These are phyloP conservation scores for Hypotaenidia okinawae DNA, from an alignment of 2,797 vertebrate genomes.

Conservation along the genomic window DNA sequence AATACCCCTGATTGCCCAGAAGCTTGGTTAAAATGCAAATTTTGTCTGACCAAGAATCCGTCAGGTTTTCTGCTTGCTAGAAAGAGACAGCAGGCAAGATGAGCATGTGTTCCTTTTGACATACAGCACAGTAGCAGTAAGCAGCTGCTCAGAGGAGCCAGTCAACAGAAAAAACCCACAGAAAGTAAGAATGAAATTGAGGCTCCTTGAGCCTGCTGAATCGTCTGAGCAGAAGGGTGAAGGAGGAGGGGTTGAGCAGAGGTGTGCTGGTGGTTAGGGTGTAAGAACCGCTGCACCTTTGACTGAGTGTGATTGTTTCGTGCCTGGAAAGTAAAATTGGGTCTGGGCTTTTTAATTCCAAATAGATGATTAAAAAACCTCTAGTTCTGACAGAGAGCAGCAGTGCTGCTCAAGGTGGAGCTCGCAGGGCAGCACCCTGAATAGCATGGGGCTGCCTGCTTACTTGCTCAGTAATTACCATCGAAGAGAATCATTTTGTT, in stretches of 20 bases:
- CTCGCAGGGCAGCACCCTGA: not conserved
- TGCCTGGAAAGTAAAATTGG: not conserved
- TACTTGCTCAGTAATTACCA: not conserved
- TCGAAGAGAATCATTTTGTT: not conserved
- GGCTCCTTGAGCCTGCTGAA: not conserved
- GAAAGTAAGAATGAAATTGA: not conserved
- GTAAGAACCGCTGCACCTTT: not conserved
- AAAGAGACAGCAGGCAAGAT: not conserved
- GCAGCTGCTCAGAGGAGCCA: not conserved
- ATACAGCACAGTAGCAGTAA: not conserved
- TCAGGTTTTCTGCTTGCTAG: not conserved
- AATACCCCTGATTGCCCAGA: slow-evolving; percentile 14
- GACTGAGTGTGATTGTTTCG: not conserved
- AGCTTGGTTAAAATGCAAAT: slow-evolving; percentile 22
- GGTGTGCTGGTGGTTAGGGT: not conserved
- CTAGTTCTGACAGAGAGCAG: not conserved
- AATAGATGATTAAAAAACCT: not conserved
- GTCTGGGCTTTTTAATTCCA: not conserved
- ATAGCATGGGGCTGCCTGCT: not conserved
- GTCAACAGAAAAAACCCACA: not conserved
- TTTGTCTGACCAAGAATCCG: not conserved
- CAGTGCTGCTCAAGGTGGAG: not conserved
- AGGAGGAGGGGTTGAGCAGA: not conserved
- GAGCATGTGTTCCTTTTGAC: not conserved
- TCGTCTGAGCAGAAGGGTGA: not conserved